These are phyloP conservation scores for Leptonema lineaticorne DNA, from an alignment of 1,140 invertebrate genomes.

Conservation along the genomic window DNA sequence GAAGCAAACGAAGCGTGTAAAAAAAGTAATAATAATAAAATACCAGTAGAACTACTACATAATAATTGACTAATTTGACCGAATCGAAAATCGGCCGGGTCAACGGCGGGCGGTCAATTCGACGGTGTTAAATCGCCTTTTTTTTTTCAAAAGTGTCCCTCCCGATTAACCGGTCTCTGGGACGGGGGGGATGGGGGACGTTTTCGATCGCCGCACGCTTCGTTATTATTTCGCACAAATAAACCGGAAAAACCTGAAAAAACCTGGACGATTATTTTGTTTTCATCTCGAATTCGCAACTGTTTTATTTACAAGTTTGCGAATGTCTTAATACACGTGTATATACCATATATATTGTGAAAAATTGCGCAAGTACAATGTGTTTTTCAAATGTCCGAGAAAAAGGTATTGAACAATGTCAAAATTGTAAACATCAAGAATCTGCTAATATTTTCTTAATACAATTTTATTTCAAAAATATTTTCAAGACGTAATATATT, in stretches of 20 bases:
- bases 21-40: no score
- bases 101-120: conserved; percentile 29
- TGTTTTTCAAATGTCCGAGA: no score
- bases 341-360: no score
- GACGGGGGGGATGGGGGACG: no score
- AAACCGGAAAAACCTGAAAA: not conserved
- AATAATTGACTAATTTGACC: conserved; percentile 42
- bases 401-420: no score
- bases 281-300: not conserved
- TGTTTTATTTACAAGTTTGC: not conserved
- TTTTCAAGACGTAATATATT: no score
- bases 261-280: not conserved
- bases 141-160: conserved; percentile 38
- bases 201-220: not conserved
- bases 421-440: no score
- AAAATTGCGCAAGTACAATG: no score
- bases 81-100: conserved; percentile 39
- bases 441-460: no score
- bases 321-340: no score
- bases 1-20: conserved; percentile 6
- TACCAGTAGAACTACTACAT: conserved; percentile 19
- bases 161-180: conserved; percentile 26
- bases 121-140: conserved; percentile 39
- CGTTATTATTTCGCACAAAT: not conserved
- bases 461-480: no score